Conservation (phyloP, 2,797 vertebrate species). For the Xerus rutilus region DNA sequence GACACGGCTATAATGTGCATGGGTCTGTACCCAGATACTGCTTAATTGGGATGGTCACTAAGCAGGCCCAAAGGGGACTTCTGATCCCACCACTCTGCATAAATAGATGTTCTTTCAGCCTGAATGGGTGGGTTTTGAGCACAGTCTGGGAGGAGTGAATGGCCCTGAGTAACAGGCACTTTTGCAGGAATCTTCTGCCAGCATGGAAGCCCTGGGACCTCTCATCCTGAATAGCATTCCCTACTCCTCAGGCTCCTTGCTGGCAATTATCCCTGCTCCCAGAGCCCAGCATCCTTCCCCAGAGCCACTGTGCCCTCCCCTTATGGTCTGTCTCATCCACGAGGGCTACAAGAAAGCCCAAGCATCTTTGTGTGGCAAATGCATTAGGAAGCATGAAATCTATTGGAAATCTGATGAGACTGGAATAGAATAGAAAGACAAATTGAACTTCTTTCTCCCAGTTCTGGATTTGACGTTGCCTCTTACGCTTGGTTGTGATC, state of each 20-base stretch:
- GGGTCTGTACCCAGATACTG: neutral
- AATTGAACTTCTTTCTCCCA: conserved; percentile 51
- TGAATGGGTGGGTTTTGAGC: neutral
- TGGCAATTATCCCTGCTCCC: neutral
- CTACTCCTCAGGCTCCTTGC: neutral
- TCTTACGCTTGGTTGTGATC: neutral
- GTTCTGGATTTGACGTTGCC: neutral
- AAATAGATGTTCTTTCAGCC: neutral
- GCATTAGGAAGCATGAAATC: conserved; percentile 77
- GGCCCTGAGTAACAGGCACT: neutral
- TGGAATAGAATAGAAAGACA: conserved; percentile 39
- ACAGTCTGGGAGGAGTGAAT: neutral
- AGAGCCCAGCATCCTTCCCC: neutral
- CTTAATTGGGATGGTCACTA: neutral
- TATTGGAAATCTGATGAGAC: conserved; percentile 77
- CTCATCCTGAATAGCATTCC: fast-evolving
- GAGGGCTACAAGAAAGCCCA: conserved; percentile 40
- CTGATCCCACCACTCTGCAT: neutral
- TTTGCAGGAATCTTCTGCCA: neutral
- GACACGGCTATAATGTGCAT: fast-evolving
- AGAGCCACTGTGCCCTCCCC: neutral
- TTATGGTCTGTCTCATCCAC: neutral
- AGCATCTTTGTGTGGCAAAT: conserved; percentile 70
- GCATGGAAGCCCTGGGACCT: neutral
- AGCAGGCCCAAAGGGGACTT: neutral